A percentile compares a stretch with the other conserved stretches of the same genome.
phyloP scores from a whole-genome alignment of 1,140 invertebrate genomes.

The Triops cancriformis region DNA sequence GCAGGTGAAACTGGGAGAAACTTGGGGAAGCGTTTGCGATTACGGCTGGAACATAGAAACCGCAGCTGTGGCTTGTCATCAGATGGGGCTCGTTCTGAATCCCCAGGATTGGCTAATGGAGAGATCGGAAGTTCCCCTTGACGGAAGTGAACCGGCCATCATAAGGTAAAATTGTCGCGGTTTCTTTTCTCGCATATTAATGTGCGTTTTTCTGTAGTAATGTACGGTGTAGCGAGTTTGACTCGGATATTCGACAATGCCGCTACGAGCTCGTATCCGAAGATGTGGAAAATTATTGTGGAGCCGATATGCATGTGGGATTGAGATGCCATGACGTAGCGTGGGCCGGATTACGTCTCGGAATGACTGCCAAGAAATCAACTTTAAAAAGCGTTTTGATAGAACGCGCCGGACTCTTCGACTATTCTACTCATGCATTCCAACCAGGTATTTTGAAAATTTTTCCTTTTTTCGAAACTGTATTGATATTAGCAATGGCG shows the following conservation, averaged over 20 bases:
- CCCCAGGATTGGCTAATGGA: conserved; percentile 83
- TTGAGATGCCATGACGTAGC: conserved; percentile 78
- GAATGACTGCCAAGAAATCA: conserved; percentile 72
- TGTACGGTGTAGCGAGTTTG: conserved; percentile 80
- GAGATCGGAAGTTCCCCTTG: conserved; percentile 64
- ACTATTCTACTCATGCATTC: conserved; percentile 82
- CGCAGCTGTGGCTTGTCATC: conserved; percentile 88
- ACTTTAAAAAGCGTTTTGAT: conserved; percentile 81
- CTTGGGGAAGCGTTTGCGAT: conserved; percentile 96
- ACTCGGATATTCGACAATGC: conserved; percentile 85
- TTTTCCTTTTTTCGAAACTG: no score
- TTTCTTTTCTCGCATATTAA: background rate
- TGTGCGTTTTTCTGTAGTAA: conserved; percentile 52
- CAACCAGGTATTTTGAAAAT: conserved; percentile 53
- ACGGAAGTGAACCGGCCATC: conserved; percentile 60
- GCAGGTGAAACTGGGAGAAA: conserved; percentile 60
- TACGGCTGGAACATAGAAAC: conserved; percentile 89
- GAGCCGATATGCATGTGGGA: conserved; percentile 76
- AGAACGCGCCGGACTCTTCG: conserved; percentile 85
- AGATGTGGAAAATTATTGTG: conserved; percentile 83
- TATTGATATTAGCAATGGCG: no score
- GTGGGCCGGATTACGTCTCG: conserved; percentile 86
- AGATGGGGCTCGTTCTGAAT: conserved; percentile 85
- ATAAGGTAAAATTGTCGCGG: conserved; percentile 43
- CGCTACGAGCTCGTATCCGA: conserved; percentile 57